A percentile compares a stretch with the other conserved stretches of the same genome.
Conservation (phyloP, 92 coral and sea anemone genomes). For the Actinernus sp. region DNA sequence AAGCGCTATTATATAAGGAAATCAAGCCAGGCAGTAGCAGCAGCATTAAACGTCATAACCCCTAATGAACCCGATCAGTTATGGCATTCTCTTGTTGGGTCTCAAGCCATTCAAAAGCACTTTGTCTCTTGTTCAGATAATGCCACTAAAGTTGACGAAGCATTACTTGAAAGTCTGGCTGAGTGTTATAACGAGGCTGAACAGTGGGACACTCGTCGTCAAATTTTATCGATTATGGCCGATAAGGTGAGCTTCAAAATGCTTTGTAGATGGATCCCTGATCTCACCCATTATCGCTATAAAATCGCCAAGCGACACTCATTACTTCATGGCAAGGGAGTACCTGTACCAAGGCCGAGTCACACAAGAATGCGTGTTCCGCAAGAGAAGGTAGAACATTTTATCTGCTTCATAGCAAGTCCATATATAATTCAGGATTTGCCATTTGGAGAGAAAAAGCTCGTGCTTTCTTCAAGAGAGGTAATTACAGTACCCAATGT, state of each 20-base stretch:
- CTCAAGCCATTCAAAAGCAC: too few relatives aligned
- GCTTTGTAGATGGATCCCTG: slow-evolving; percentile 31
- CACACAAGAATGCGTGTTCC: slow-evolving; percentile 50
- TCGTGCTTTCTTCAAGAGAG: slow-evolving; percentile 36
- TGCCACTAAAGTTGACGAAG: too few relatives aligned
- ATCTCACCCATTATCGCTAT: slow-evolving; percentile 34
- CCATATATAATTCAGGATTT: slow-evolving; percentile 55
- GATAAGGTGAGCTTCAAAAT: slow-evolving; percentile 4
- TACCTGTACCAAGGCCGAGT: slow-evolving; percentile 24
- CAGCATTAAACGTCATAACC: too few relatives aligned
- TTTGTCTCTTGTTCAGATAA: too few relatives aligned
- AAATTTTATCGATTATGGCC: too few relatives aligned
- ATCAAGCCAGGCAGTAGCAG: too few relatives aligned
- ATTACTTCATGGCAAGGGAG: slow-evolving; percentile 65
- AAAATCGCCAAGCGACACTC: slow-evolving; percentile 47
- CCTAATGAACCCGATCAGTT: too few relatives aligned
- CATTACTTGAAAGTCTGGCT: too few relatives aligned
- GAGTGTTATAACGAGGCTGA: too few relatives aligned
- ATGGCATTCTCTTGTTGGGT: too few relatives aligned
- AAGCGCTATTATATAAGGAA: too few relatives aligned
- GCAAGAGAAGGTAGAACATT: slow-evolving; percentile 53
- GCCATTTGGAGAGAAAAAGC: slow-evolving; percentile 63
- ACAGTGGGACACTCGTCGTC: too few relatives aligned
- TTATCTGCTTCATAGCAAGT: slow-evolving; percentile 58
- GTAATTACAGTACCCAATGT: slow-evolving; percentile 63